Conservation (phyloP, 2,888 invertebrate species). For the Neuroscelio doddi region DNA sequence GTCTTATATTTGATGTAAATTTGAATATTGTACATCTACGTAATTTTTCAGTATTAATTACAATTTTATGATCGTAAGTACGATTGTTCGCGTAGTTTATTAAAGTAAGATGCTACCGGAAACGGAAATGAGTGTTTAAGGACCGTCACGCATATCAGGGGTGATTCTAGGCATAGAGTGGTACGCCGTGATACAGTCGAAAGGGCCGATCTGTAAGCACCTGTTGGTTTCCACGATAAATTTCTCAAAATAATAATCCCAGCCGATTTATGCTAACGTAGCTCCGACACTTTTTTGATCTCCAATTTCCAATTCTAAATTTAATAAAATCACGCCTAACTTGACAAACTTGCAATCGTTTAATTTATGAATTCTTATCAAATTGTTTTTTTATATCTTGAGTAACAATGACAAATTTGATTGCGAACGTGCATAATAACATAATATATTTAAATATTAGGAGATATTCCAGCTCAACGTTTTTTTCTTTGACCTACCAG, state of each 20-base stretch:
- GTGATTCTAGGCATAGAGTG: conserved; percentile 50
- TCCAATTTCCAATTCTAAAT: conserved; percentile 30
- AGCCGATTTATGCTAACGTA: conserved; percentile 37
- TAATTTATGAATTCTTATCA: no score
- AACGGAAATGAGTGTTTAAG: conserved; percentile 64
- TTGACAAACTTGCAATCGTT: conserved; percentile 40
- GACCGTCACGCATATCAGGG: conserved; percentile 60
- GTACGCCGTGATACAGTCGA: conserved; percentile 51
- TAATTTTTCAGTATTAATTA: no score
- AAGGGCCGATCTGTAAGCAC: conserved; percentile 53
- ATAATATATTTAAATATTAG: no score
- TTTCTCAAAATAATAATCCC: conserved; percentile 52
- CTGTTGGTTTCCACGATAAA: conserved; percentile 66
- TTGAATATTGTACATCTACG: no score
- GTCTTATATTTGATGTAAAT: no score
- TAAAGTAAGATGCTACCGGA: conserved; percentile 47
- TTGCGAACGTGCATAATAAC: no score
- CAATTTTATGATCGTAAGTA: conserved; percentile 17
- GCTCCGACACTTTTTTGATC: conserved; percentile 33
- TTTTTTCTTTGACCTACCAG: no score
- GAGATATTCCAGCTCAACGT: no score
- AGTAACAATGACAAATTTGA: no score
- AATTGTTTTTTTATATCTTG: no score
- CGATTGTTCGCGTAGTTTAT: conserved; percentile 34
- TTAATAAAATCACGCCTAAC: conserved; percentile 43